Evolutionary conservation across 2,888 invertebrate genomes (phyloP).

Genomic region (Chrysotoxum bicinctum): DNA sequence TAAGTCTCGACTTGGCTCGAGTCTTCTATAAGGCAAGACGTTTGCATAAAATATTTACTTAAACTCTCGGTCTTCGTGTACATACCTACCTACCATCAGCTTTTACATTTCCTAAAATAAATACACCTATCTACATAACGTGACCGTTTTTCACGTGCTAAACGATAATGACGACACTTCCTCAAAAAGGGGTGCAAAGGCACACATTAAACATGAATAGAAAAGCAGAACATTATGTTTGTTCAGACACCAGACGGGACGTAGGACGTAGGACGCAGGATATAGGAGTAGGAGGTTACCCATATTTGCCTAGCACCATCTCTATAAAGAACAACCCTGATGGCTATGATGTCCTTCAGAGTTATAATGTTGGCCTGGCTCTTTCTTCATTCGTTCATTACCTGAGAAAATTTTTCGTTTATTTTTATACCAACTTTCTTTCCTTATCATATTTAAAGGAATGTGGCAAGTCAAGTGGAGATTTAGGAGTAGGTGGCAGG

Average conservation of each 20-base stretch:
- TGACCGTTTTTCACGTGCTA: slow-evolving; percentile 41
- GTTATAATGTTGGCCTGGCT: slow-evolving; percentile 24
- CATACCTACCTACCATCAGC: too few species aligned
- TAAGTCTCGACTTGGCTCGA: slow-evolving; percentile 15
- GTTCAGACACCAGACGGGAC: slow-evolving; percentile 26
- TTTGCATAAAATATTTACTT: slow-evolving; percentile 52
- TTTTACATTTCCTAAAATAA: slow-evolving; percentile 32
- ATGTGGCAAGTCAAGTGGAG: slow-evolving; percentile 28
- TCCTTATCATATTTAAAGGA: slow-evolving; percentile 20
- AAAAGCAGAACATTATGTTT: slow-evolving; percentile 45
- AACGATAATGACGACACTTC: slow-evolving; percentile 41
- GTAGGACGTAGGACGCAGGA: neutral
- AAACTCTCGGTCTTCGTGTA: slow-evolving; percentile 31
- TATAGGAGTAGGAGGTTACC: slow-evolving; percentile 18
- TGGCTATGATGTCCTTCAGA: slow-evolving; percentile 49
- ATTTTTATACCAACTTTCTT: neutral
- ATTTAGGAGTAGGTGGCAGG: slow-evolving; percentile 2
- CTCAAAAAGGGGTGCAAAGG: slow-evolving; percentile 20
- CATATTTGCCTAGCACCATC: slow-evolving; percentile 21
- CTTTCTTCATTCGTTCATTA: slow-evolving; percentile 27
- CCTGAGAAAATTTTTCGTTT: slow-evolving; percentile 12
- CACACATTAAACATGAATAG: slow-evolving; percentile 41
- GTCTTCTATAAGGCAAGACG: slow-evolving; percentile 15
- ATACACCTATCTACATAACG: slow-evolving; percentile 32
- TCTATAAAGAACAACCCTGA: slow-evolving; percentile 26